Base-by-base conservation (phyloP, 1,140 invertebrate species). In the Drosophila repletoides region DNA sequence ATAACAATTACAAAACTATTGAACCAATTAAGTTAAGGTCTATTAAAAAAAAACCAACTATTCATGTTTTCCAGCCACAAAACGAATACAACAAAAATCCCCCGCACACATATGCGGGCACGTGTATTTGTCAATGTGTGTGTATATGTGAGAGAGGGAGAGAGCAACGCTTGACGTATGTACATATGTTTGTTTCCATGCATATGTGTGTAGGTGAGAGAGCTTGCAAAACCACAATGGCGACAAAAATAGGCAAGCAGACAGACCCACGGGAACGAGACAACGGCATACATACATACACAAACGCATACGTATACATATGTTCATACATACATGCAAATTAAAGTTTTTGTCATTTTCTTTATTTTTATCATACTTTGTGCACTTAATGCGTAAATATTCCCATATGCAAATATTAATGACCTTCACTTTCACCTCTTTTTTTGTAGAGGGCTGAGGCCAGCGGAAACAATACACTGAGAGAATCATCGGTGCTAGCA, bases 371-470 rank as follows among this genome's bases (percentile, higher is more conserved):
- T 36, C 34, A 53, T 26, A 48, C 41, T 31, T 33, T 46, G 66
- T 51, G 29, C 51, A 28, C 36, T 53, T 34, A 43, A 48, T 79
- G 74, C 53, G 74, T 69, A 76, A 79, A 72, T 60, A 86, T 80
- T 80, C 71, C 38, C 75, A 76, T 80, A 86, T 86, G 80, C 76
- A 80, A 86, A 80, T 76, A 72, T 79, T 84, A 87, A 80, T 86
- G 80, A 86, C 80, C 80, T 86, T 86, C 80, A 86, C 80, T 86
- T 84, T 86, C 80, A 86, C 80, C 81, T 80, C 63, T 66, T 66
- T 45, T 70, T 21, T 52, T 36, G 21, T 34, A 29, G 10, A 48
- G 38, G 56, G 43, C 64, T 45, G 43, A 64, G 51, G 45, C 48
- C 29, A 66, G 12, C 29, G 22, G 10, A 41, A 41, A 38, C n/a